These are phyloP conservation scores for Frieseomelitta varia DNA, from an alignment of 1,140 invertebrate species.

Conservation along the genomic window DNA sequence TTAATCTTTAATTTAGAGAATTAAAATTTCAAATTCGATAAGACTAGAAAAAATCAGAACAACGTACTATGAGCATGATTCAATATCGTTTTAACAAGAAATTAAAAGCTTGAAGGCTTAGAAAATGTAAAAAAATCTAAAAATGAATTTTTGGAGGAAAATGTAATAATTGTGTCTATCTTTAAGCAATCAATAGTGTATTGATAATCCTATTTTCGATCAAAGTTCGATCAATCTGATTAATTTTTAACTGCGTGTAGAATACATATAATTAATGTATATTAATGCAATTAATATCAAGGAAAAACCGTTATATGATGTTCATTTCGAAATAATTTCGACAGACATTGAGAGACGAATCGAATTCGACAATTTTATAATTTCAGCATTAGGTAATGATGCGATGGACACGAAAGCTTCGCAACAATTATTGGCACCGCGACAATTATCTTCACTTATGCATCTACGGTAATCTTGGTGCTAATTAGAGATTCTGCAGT, in stretches of 20 bases:
- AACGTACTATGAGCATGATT: too few relatives aligned
- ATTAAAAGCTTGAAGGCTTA: neutral
- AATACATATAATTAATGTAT: too few relatives aligned
- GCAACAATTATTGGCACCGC: constrained; percentile 62
- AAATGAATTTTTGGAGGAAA: neutral
- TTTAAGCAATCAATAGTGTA: too few relatives aligned
- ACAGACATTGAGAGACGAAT: neutral
- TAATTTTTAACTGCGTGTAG: too few relatives aligned
- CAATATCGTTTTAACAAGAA: too few relatives aligned
- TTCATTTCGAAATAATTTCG: constrained; percentile 12
- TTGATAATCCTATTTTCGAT: neutral
- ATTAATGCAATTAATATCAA: too few relatives aligned
- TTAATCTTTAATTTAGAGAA: too few relatives aligned
- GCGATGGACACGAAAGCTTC: constrained; percentile 37
- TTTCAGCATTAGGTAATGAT: constrained; percentile 40
- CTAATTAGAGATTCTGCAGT: constrained; percentile 54
- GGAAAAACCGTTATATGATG: neutral
- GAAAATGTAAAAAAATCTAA: neutral
- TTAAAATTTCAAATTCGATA: too few relatives aligned
- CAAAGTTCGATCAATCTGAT: neutral
- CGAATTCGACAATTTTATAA: constrained; percentile 16
- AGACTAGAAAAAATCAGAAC: too few relatives aligned
- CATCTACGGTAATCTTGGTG: constrained; percentile 56
- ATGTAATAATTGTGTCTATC: too few relatives aligned
- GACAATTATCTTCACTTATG: constrained; percentile 49